Base-by-base conservation (phyloP, 2,888 invertebrate species). In the Escarpia spicata region DNA sequence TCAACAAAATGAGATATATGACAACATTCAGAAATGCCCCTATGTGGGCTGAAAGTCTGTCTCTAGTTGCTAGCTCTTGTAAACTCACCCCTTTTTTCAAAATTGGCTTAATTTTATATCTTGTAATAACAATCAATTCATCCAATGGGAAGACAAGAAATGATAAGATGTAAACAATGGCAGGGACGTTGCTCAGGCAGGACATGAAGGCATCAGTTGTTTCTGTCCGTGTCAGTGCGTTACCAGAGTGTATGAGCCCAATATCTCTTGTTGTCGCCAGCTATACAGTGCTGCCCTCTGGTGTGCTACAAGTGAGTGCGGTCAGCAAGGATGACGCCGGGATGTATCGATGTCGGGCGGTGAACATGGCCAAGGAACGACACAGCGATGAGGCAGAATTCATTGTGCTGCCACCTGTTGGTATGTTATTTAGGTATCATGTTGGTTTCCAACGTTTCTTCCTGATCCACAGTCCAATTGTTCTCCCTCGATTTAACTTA, bases 1-100 rank as follows among this genome's bases (percentile, higher is more conserved):
- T 0, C 95, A 96, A 90, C 93, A 92, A 31, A 37, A 37, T 37
- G 37, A 37, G 37, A 37, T 37, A 37, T 37, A 37, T 37, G 37
- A 37, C 37, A 37, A 37, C 37, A 37, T 37, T 37, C 37, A 37
- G 37, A 37, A 37, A 89, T 96, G 9, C 93, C 94, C 43, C 93
- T 93, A 94, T 10, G 19, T 15, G 15, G 60, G 9, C 26, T 4
- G 60, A 12, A 10, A 60, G 60, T 60, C 60, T 60, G 4, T 45
- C 45, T 45, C 45, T 45, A 45, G 10, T 45, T 10, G 10, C 45
- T 10, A 45, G 12, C 15, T 4, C 60, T 15, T 60, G 12, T 52
- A 37, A 37, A 37, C 9, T 52, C 52, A 52, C 10, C 12, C 52
- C 15, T 60, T 45, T 45, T 6, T 0, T 10, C 45, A 0, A 45